phyloP scores from a whole-genome alignment of 2,888 invertebrate genomes.

The Trachelus stipa region DNA sequence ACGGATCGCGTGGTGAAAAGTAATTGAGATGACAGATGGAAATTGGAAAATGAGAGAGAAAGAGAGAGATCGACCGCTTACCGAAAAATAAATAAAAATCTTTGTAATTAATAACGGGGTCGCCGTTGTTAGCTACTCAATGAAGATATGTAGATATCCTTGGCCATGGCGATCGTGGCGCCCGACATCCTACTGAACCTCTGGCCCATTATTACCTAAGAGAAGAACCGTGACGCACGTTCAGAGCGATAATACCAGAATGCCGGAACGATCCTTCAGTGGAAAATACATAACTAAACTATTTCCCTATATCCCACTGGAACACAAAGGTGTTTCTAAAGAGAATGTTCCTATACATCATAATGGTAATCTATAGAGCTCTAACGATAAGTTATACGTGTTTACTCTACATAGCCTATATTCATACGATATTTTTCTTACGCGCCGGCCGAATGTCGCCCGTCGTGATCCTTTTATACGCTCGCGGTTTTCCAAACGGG shows the following conservation, averaged over 20 bases:
- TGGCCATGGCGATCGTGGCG: not conserved
- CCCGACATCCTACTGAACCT: not conserved
- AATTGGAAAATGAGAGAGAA: not conserved
- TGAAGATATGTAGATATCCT: not conserved
- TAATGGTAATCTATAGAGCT: slow-evolving; percentile 23
- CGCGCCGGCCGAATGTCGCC: slow-evolving; percentile 31
- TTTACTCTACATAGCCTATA: slow-evolving; percentile 33
- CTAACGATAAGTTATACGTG: slow-evolving; percentile 25
- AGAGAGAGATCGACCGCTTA: not conserved
- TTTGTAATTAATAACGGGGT: not conserved
- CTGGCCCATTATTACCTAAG: not conserved
- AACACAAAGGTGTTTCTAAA: slow-evolving; percentile 35
- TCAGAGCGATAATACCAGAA: not conserved
- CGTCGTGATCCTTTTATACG: slow-evolving; percentile 27
- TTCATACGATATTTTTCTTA: slow-evolving; percentile 37
- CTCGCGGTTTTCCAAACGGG: not conserved
- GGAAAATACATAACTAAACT: not conserved
- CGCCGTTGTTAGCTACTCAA: not conserved
- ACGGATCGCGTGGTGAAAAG: not conserved
- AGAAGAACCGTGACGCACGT: not conserved
- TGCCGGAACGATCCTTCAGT: not conserved
- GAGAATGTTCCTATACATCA: slow-evolving; percentile 37
- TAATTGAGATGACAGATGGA: not conserved
- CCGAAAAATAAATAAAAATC: slow-evolving; percentile 1
- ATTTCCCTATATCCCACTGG: slow-evolving; percentile 9